Evolutionary conservation across 2,888 invertebrate species (phyloP).

Genomic region (Chirona hameri): DNA sequence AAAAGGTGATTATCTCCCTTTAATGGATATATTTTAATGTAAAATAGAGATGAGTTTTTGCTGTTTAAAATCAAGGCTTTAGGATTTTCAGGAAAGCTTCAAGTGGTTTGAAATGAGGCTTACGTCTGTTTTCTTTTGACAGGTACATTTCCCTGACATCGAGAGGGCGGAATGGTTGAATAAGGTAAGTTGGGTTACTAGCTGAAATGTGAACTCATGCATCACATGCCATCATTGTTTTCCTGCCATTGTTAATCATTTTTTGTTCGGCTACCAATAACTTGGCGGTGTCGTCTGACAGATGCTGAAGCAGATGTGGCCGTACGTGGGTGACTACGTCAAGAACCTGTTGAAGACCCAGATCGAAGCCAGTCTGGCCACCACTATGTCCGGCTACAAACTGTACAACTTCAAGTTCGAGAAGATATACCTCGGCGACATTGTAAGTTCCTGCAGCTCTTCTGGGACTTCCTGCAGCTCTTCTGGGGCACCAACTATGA

Average conservation of each 20-base stretch:
- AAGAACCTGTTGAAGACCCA: constrained; percentile 74
- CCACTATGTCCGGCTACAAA: constrained; percentile 72
- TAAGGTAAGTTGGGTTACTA: constrained; percentile 58
- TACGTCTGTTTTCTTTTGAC: constrained; percentile 42
- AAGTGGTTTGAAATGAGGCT: too few species aligned
- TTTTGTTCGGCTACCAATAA: too few species aligned
- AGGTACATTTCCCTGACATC: constrained; percentile 93
- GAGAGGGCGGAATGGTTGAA: constrained; percentile 96
- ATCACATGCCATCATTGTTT: too few species aligned
- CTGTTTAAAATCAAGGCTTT: too few species aligned
- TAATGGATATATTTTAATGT: too few species aligned
- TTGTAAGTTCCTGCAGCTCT: constrained; percentile 58
- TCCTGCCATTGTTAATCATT: too few species aligned
- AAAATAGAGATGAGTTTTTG: too few species aligned
- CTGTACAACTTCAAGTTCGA: constrained; percentile 71
- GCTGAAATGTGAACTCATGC: neutral
- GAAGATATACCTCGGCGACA: constrained; percentile 89
- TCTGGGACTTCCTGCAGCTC: too few species aligned
- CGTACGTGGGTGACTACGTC: constrained; percentile 88
- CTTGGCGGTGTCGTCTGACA: constrained; percentile 24
- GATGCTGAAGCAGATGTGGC: constrained; percentile 82
- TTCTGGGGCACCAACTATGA: too few species aligned
- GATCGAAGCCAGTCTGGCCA: constrained; percentile 77
- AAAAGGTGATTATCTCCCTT: too few species aligned
- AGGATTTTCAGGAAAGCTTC: too few species aligned